Percentiles rank a stretch among this genome's conserved stretches.
These are phyloP conservation scores for Phalacrocorax carbo DNA, from an alignment of 2,113 vertebrate species.

Conservation along the genomic window DNA sequence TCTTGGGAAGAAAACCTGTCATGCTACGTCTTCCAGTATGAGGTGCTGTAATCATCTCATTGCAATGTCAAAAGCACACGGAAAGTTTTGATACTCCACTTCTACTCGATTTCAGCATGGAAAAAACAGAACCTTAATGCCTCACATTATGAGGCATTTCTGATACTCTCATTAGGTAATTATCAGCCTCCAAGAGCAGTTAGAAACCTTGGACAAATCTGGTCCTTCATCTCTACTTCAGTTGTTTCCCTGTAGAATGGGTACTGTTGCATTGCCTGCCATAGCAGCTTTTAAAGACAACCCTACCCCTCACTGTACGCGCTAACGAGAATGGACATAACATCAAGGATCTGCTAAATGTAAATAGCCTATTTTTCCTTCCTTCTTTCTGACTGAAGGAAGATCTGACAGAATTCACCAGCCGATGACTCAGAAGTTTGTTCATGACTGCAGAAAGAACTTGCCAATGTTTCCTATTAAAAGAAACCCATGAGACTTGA, in stretches of 20 bases:
- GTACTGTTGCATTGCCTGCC: neutral
- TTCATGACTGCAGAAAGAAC: slow-evolving; percentile 13
- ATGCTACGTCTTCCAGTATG: neutral
- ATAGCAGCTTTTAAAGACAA: neutral
- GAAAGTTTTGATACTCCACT: neutral
- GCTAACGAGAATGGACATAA: neutral
- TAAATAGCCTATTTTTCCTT: neutral
- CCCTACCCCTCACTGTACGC: neutral
- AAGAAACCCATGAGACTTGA: slow-evolving; percentile 22
- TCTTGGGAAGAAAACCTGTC: neutral
- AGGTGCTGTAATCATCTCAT: neutral
- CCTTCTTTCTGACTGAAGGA: neutral
- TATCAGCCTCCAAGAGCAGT: neutral
- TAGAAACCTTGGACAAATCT: neutral
- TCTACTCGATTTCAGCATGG: neutral
- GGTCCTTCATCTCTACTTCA: neutral
- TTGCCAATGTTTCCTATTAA: slow-evolving; percentile 6
- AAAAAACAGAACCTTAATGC: neutral
- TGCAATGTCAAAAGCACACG: neutral
- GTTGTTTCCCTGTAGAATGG: neutral
- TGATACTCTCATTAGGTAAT: neutral
- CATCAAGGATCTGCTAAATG: neutral
- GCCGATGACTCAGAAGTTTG: neutral
- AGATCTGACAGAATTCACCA: neutral
- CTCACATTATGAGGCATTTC: neutral